Evolutionary conservation across 2,113 vertebrate genomes (phyloP), one percentile per base, ranked within the genome.

Genomic region (Marmota flaviventris): DNA sequence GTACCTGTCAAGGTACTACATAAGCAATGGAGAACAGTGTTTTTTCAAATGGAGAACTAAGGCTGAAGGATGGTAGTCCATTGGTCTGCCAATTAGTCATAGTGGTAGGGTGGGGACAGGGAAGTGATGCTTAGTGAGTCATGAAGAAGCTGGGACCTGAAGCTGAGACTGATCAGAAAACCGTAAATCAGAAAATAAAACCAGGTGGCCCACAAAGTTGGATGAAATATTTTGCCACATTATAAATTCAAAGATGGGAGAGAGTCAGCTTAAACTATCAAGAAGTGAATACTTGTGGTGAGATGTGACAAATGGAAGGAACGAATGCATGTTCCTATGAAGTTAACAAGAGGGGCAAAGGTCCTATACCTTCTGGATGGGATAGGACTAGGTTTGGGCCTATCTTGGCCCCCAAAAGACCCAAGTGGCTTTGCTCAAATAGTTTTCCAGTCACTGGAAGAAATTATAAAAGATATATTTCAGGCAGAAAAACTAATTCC

Each of bases 101-200:
- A 89, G 13, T 69, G 81, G 4, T 32, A 65, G 39, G 7, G n/a
- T 24, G 39, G 18, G 25, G 48, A 8, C 27, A 3, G 34, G 13
- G 32, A 7, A 39, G 4, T 27, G 32, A 12, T 34, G 48, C 56
- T 94, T 34, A 34, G 56, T 42, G 7, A 97, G 20, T 29, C 25
- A 37, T 18, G 24, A 93, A 51, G n/a, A 90, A 72, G 29, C 53
- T 84, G 27, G 73, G 17, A 61, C 45, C 45, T 45, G 51, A 97
- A 95, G 72, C 11, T 42, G 24, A 96, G 61, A 48, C 11, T 16
- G 56, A 65, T 32, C n/a, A 79, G n/a, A 85, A 93, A 83, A 34
- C 34, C n/a, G 29, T 90, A 77, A 53, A 83, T 90, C 51, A 96
- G 85, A 83, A 86, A 94, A 93, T 48, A 42, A 87, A 93, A 83